A percentile compares a stretch with the other conserved stretches of the same genome.
Conservation (phyloP, 1,140 invertebrate species). For the Lasioglossum albipes region DNA sequence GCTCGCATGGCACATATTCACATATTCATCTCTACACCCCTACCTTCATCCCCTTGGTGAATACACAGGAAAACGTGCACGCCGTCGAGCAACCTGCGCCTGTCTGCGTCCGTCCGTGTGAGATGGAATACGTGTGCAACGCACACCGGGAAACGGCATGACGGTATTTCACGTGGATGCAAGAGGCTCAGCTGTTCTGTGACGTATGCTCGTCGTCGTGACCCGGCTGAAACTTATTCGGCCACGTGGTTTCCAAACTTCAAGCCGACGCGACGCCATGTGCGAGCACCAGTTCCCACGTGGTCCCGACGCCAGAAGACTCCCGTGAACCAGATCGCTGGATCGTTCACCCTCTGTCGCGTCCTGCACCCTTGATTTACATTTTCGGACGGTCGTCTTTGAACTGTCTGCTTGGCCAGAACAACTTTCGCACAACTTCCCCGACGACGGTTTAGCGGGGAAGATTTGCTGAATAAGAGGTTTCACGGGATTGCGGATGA, state of each 20-base stretch:
- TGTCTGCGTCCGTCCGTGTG: background rate
- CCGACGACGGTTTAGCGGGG: too few species aligned
- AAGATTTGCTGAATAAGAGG: too few species aligned
- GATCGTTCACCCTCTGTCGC: background rate
- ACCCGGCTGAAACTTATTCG: constrained; percentile 64
- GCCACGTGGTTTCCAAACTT: constrained; percentile 45
- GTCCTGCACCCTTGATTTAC: too few species aligned
- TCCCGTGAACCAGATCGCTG: background rate
- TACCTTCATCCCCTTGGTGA: constrained; percentile 36
- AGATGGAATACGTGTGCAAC: background rate
- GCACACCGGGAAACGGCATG: constrained; percentile 2
- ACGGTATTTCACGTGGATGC: constrained; percentile 39
- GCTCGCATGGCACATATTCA: constrained; percentile 74
- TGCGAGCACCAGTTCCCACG: constrained; percentile 1
- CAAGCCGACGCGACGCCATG: background rate
- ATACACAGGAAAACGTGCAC: constrained; percentile 23
- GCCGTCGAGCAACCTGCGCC: too few species aligned
- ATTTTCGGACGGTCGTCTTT: too few species aligned
- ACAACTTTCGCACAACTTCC: too few species aligned
- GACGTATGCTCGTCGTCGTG: constrained; percentile 55
- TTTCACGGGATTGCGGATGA: too few species aligned
- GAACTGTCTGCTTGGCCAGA: too few species aligned
- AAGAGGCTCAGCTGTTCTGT: constrained; percentile 67
- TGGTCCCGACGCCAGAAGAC: background rate
- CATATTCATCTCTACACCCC: constrained; percentile 68